Conservation (phyloP, 1,140 invertebrate genomes). For the Drosophila triauraria region DNA sequence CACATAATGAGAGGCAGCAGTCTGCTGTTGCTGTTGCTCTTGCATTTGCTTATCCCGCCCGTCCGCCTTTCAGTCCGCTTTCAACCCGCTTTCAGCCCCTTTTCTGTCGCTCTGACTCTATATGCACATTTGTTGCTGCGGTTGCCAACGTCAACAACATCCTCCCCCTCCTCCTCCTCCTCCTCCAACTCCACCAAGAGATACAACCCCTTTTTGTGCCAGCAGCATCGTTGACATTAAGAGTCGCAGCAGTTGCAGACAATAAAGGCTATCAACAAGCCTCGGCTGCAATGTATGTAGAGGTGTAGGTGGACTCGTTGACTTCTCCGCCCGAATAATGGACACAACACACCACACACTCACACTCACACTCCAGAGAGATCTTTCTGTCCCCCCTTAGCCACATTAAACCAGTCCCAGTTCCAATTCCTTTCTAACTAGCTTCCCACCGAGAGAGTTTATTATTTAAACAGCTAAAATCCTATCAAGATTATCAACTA, state of each 20-base stretch:
- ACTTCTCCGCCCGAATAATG: slow-evolving; percentile 39
- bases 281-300: slow-evolving; percentile 24
- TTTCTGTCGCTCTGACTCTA: slow-evolving; percentile 34
- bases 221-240: slow-evolving; percentile 70
- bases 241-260: slow-evolving; percentile 73
- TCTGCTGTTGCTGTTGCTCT: slow-evolving; percentile 14
- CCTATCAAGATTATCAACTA: not conserved
- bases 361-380: slow-evolving; percentile 14
- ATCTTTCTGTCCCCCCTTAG: slow-evolving; percentile 16
- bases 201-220: slow-evolving; percentile 4
- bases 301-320: slow-evolving; percentile 10
- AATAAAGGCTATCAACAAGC: slow-evolving; percentile 73
- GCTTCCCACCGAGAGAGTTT: not conserved
- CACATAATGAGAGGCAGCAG: slow-evolving; percentile 75
- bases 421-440: not conserved
- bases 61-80: not conserved
- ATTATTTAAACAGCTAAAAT: not conserved
- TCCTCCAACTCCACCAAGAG: not conserved
- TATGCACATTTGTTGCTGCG: slow-evolving; percentile 77
- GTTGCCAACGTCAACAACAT: slow-evolving; percentile 64
- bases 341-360: slow-evolving; percentile 9
- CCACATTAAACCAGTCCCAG: slow-evolving; percentile 49
- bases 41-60: slow-evolving; percentile 33
- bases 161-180: not conserved
- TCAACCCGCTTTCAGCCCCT: not conserved